These are phyloP conservation scores for Macrophya alboannulata DNA, from an alignment of 2,888 invertebrate species.

Conservation along the genomic window DNA sequence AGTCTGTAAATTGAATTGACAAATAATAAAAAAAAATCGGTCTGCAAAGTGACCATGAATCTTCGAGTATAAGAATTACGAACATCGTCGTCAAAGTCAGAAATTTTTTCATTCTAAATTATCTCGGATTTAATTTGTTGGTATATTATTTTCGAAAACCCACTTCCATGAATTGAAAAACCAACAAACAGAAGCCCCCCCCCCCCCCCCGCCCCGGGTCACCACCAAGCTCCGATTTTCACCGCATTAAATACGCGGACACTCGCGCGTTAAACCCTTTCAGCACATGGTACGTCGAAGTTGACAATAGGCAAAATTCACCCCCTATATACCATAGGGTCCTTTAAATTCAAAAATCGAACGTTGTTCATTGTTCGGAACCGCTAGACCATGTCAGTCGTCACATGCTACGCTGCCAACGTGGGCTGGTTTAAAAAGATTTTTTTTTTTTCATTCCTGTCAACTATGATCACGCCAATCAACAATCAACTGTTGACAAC, in stretches of 20 bases:
- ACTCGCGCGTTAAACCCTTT: conserved; percentile 68
- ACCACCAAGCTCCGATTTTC: conserved; percentile 53
- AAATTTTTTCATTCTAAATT: neutral
- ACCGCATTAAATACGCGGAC: conserved; percentile 59
- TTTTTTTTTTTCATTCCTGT: conserved; percentile 29
- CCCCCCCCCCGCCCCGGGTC: neutral
- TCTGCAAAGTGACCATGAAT: too few species aligned
- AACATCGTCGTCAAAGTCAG: neutral
- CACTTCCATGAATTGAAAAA: conserved; percentile 19
- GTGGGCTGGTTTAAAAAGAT: conserved; percentile 60
- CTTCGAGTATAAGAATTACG: too few species aligned
- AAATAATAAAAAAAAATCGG: too few species aligned
- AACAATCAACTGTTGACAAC: neutral
- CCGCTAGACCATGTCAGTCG: conserved; percentile 70
- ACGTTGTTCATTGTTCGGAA: conserved; percentile 74
- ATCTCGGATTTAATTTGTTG: neutral
- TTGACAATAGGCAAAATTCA: conserved; percentile 64
- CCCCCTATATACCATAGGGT: conserved; percentile 62
- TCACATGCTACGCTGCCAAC: conserved; percentile 68
- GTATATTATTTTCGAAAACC: neutral
- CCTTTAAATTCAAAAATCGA: conserved; percentile 78
- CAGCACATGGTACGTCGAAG: conserved; percentile 64
- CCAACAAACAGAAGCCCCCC: conserved; percentile 27
- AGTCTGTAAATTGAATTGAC: too few species aligned
- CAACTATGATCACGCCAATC: conserved; percentile 26